A percentile compares a stretch with the other conserved stretches of the same genome.
Evolutionary conservation across 1,140 invertebrate species (phyloP).

Genomic region (Drosophila asahinai): DNA sequence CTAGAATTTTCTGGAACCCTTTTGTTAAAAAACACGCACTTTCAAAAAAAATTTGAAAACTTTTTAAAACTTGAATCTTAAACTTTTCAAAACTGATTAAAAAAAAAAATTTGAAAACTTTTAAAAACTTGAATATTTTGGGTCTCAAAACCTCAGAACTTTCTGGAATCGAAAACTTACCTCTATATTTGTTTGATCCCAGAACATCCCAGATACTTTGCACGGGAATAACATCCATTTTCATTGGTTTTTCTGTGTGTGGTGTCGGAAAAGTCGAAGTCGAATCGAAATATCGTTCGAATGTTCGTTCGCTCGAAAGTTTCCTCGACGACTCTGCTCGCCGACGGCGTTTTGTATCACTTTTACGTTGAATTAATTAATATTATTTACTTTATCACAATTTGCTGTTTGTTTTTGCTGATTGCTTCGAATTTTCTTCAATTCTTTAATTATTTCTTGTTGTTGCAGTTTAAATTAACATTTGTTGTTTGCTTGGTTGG

Average conservation of each 20-base stretch:
- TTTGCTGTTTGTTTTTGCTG: conserved; percentile 73
- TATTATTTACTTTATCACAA: conserved; percentile 76
- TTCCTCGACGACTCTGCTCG: conserved; percentile 13
- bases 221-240: conserved; percentile 85
- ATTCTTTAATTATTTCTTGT: conserved; percentile 28
- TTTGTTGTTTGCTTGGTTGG: conserved; percentile 42
- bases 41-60: too few species aligned
- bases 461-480: conserved; percentile 58
- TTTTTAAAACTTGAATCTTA: too few species aligned
- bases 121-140: background rate
- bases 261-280: conserved; percentile 47
- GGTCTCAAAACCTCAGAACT: background rate
- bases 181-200: conserved; percentile 82
- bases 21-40: background rate
- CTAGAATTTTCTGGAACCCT: conserved; percentile 11
- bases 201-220: conserved; percentile 66
- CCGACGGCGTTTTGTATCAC: conserved; percentile 59
- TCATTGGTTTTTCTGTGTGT: conserved; percentile 62
- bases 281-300: conserved; percentile 45
- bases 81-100: background rate
- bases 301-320: conserved; percentile 39
- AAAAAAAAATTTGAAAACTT: background rate
- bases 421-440: conserved; percentile 48
- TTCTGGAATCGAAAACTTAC: conserved; percentile 63
- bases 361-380: conserved; percentile 69